Percentiles rank a stretch among this genome's conserved stretches.
Conservation (phyloP, 2,113 vertebrate species). For the Eulacestoma nigropectus region DNA sequence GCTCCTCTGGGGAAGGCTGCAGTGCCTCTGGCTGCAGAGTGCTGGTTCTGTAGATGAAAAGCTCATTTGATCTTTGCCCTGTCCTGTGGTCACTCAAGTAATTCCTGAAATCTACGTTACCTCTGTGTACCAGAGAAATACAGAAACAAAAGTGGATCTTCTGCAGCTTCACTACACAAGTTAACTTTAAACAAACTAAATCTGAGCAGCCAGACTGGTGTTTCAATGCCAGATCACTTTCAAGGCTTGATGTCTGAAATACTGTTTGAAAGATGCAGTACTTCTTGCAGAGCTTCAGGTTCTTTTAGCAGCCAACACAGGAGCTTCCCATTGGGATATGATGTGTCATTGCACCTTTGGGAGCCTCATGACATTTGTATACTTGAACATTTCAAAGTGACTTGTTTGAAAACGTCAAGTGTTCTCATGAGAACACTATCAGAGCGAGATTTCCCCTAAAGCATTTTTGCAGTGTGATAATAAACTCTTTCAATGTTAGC, state of each 20-base stretch:
- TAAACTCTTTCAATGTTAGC: constrained; percentile 20
- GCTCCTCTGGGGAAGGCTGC: not conserved
- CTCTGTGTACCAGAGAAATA: not conserved
- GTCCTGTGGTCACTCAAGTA: not conserved
- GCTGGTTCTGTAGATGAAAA: not conserved
- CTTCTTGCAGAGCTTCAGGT: not conserved
- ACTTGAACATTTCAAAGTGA: not conserved
- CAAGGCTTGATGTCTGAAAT: not conserved
- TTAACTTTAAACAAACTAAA: not conserved
- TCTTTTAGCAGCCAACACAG: not conserved
- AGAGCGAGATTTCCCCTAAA: not conserved
- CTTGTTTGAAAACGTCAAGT: not conserved
- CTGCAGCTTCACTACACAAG: not conserved
- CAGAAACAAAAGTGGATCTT: not conserved
- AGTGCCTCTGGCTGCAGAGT: not conserved
- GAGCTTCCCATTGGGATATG: not conserved
- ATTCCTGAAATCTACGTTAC: not conserved
- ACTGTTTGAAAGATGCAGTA: not conserved
- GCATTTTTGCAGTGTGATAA: not conserved
- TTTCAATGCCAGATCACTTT: not conserved
- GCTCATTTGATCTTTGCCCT: not conserved
- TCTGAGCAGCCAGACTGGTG: not conserved
- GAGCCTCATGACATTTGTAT: not conserved
- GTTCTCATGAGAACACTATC: not conserved
- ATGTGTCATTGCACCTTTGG: not conserved